Evolutionary conservation across 2,888 invertebrate species (phyloP).

Genomic region (Mystacides longicornis): DNA sequence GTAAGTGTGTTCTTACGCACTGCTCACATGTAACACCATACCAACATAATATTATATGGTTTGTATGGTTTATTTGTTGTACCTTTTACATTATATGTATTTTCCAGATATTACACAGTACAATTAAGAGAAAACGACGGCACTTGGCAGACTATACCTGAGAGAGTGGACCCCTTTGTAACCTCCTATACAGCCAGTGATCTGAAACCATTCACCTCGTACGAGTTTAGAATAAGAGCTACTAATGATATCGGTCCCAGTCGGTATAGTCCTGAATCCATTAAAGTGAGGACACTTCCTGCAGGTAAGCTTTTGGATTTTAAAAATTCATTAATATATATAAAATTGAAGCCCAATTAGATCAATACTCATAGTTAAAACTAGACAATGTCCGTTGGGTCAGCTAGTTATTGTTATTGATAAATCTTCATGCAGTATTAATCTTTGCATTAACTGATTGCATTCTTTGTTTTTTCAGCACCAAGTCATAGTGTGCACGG

Average conservation of each 20-base stretch:
- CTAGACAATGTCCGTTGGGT: no score
- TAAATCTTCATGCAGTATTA: no score
- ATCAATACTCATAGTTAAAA: no score
- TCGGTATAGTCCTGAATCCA: slow-evolving; percentile 82
- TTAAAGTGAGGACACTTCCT: slow-evolving; percentile 78
- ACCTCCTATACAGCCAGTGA: slow-evolving; percentile 81
- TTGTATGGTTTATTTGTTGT: no score
- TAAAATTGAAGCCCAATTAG: no score
- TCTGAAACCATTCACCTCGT: slow-evolving; percentile 80
- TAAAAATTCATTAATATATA: no score
- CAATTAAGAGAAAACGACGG: slow-evolving; percentile 82
- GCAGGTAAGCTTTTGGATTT: slow-evolving; percentile 57
- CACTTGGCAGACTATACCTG: slow-evolving; percentile 78
- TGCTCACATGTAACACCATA: no score
- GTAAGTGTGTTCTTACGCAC: no score
- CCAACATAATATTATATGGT: no score
- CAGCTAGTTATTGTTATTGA: no score
- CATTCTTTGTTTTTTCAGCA: slow-evolving; percentile 44
- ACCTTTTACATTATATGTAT: no score
- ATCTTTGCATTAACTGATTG: no score
- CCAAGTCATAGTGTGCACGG: slow-evolving; percentile 77
- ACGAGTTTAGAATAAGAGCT: slow-evolving; percentile 89
- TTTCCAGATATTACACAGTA: slow-evolving; percentile 75
- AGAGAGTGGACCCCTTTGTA: slow-evolving; percentile 78
- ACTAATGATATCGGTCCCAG: slow-evolving; percentile 95